Percentiles rank a stretch among this genome's conserved stretches.
Evolutionary conservation across 2,113 vertebrate species (phyloP).

Genomic region (Nyctereutes procyonoides): DNA sequence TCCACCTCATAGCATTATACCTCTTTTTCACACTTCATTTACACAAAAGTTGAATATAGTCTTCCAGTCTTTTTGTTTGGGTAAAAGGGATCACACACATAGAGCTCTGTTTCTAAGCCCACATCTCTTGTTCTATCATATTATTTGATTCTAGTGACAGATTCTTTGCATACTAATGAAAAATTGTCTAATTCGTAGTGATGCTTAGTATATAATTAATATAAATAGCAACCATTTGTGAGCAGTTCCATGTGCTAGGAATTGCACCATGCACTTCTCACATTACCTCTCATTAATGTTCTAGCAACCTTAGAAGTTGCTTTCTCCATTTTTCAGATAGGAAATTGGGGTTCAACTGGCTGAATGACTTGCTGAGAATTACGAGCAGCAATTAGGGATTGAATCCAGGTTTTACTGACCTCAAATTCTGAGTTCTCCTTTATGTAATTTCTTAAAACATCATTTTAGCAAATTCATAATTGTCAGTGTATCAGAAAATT

Average conservation of each 20-base stretch:
- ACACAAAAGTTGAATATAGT: not conserved
- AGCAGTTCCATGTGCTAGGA: not conserved
- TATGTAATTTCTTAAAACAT: not conserved
- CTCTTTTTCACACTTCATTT: not conserved
- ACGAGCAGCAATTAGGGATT: not conserved
- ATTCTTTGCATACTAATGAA: not conserved
- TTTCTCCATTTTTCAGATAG: not conserved
- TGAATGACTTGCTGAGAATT: not conserved
- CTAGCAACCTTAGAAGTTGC: not conserved
- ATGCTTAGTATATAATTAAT: not conserved
- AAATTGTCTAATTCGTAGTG: not conserved
- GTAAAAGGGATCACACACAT: not conserved
- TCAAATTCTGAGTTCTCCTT: not conserved
- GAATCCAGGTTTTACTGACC: not conserved
- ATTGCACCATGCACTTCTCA: not conserved
- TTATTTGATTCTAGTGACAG: constrained; percentile 1
- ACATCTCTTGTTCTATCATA: not conserved
- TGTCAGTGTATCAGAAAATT: constrained; percentile 2
- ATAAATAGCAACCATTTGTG: not conserved
- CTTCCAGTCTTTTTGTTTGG: not conserved
- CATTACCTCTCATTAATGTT: not conserved
- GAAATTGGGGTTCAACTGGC: not conserved
- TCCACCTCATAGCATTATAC: not conserved
- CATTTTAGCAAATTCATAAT: not conserved
- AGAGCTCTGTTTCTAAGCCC: not conserved